A percentile compares a stretch with the other conserved stretches of the same genome.
These are phyloP conservation scores for Regulus satrapa DNA, from an alignment of 2,113 vertebrate genomes.

Conservation along the genomic window DNA sequence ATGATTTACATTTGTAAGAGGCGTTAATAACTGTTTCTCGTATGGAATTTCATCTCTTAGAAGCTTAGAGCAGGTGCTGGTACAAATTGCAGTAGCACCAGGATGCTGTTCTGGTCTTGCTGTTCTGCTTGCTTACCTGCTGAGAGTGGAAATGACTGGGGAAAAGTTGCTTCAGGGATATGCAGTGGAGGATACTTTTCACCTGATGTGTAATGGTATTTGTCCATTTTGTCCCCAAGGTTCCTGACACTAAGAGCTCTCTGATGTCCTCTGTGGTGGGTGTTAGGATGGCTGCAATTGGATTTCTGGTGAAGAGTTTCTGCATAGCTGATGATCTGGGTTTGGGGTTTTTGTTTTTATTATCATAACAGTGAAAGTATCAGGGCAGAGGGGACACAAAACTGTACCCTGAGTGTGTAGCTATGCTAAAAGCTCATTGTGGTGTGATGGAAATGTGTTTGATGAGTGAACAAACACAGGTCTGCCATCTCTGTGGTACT, in stretches of 20 bases:
- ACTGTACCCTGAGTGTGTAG: background rate
- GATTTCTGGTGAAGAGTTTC: background rate
- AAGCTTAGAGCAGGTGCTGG: background rate
- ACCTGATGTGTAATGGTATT: background rate
- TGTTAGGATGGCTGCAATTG: background rate
- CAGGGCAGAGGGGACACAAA: background rate
- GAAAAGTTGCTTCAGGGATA: background rate
- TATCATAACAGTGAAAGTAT: background rate
- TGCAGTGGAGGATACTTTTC: background rate
- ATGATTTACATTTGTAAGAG: conserved; percentile 13
- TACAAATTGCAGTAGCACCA: background rate
- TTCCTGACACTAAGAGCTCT: background rate
- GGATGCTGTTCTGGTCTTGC: background rate
- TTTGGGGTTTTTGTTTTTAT: background rate
- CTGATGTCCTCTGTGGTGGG: background rate
- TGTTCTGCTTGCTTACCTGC: background rate
- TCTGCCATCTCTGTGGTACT: background rate
- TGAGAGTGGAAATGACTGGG: background rate
- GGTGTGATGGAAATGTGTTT: background rate
- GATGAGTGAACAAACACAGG: background rate
- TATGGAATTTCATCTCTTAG: background rate
- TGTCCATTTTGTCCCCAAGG: background rate
- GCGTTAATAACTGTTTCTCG: background rate
- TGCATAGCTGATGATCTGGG: background rate
- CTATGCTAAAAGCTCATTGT: background rate